Conservation (phyloP, 2,888 invertebrate genomes). For the Mantis religiosa region DNA sequence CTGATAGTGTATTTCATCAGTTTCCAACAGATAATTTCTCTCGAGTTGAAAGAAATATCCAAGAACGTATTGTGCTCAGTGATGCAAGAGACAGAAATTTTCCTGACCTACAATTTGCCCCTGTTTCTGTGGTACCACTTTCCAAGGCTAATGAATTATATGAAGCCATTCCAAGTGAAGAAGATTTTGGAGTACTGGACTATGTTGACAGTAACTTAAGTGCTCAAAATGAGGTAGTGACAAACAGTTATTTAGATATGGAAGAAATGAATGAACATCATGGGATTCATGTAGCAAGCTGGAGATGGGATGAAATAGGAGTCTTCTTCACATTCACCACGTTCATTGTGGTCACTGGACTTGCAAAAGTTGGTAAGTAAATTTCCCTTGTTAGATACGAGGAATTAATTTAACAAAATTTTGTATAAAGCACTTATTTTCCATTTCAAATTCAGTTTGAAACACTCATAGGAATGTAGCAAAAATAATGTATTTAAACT, state of each 20-base stretch:
- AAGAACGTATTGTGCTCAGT: background rate
- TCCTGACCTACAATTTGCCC: background rate
- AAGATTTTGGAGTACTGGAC: background rate
- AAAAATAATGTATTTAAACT: background rate
- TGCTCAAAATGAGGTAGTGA: background rate
- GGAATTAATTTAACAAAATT: background rate
- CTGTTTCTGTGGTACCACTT: background rate
- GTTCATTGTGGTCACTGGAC: slow-evolving; percentile 33
- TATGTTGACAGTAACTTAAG: background rate
- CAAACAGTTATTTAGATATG: background rate
- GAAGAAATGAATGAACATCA: background rate
- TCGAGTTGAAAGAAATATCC: background rate
- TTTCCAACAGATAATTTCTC: background rate
- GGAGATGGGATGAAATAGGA: slow-evolving; percentile 34
- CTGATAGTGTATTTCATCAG: background rate
- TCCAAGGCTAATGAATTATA: background rate
- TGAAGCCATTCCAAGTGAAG: background rate
- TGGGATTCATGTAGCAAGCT: slow-evolving; percentile 33
- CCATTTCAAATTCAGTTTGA: background rate
- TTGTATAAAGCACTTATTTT: too few species aligned
- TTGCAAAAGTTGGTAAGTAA: slow-evolving; percentile 34
- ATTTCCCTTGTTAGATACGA: background rate
- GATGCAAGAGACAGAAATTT: background rate
- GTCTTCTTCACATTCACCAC: slow-evolving; percentile 32
- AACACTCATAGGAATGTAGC: background rate